Conservation (phyloP, 2,888 invertebrate genomes). For the Apoderus coryli region DNA sequence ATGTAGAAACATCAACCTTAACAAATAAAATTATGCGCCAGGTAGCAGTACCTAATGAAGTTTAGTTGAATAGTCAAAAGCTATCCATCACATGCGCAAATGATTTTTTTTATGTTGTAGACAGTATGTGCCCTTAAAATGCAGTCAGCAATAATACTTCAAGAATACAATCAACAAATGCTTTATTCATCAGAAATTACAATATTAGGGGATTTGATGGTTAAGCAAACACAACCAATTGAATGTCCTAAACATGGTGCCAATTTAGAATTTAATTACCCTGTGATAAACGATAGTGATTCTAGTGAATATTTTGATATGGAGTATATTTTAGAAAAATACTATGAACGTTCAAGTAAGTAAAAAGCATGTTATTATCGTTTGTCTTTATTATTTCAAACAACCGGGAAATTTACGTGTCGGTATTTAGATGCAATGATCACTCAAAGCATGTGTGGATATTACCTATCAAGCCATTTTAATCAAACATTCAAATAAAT, state of each 20-base stretch:
- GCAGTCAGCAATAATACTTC: slow-evolving; percentile 38
- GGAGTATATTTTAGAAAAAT: slow-evolving; percentile 39
- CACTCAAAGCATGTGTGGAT: no score
- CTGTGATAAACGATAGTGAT: slow-evolving; percentile 35
- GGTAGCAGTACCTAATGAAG: no score
- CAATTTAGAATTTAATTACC: slow-evolving; percentile 41
- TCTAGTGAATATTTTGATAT: slow-evolving; percentile 34
- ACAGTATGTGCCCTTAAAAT: slow-evolving; percentile 40
- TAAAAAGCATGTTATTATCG: no score
- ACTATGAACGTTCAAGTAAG: slow-evolving; percentile 45
- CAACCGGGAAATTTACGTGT: no score
- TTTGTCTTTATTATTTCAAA: no score
- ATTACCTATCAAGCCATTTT: no score
- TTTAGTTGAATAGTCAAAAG: no score
- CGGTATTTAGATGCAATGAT: no score
- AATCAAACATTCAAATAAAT: no score
- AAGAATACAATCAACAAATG: slow-evolving; percentile 31
- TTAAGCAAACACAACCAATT: slow-evolving; percentile 36
- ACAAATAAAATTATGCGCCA: no score
- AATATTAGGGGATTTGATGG: slow-evolving; percentile 34
- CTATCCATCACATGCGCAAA: no score
- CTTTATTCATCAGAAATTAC: slow-evolving; percentile 30
- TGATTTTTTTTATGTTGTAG: slow-evolving; percentile 29
- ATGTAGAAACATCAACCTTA: no score
- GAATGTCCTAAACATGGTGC: slow-evolving; percentile 35